Evolutionary conservation across 2,888 invertebrate genomes (phyloP).

Genomic region (Nematopogon swammerdamellus): DNA sequence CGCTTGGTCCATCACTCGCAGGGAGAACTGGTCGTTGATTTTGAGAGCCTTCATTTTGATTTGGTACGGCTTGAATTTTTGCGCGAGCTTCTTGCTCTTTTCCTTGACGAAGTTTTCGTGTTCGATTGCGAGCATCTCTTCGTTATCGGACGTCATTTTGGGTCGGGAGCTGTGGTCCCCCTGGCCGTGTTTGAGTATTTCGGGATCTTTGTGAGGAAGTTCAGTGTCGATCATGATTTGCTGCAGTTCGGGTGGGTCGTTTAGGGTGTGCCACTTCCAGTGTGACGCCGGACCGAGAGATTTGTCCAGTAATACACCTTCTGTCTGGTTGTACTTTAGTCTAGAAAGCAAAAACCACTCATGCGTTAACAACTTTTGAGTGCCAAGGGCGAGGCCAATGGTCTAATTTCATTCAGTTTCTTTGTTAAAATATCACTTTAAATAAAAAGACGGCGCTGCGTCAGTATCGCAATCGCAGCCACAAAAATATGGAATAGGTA

Average conservation of each 20-base stretch:
- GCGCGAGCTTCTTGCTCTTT: constrained; percentile 34
- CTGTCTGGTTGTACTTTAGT: constrained; percentile 46
- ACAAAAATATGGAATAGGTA: no score
- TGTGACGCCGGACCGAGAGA: constrained; percentile 37
- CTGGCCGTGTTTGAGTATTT: constrained; percentile 27
- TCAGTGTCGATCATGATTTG: constrained; percentile 48
- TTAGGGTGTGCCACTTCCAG: constrained; percentile 48
- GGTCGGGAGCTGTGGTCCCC: constrained; percentile 11
- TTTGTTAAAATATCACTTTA: no score
- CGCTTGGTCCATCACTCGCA: constrained; percentile 39
- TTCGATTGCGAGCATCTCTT: constrained; percentile 44
- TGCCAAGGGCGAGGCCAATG: no score
- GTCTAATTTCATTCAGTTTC: no score
- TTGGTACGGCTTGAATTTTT: constrained; percentile 41
- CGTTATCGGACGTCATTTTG: constrained; percentile 20
- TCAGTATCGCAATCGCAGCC: no score
- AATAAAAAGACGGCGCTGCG: no score
- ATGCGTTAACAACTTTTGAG: no score
- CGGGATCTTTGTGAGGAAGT: constrained; percentile 35
- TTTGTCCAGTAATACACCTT: constrained; percentile 41
- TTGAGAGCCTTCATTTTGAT: constrained; percentile 46
- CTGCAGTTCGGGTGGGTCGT: constrained; percentile 42
- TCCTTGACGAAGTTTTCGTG: constrained; percentile 44
- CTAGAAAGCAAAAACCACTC: no score
- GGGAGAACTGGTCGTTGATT: constrained; percentile 42